Evolutionary conservation across 2,888 invertebrate genomes (phyloP).

Genomic region (Odontocerum albicorne): DNA sequence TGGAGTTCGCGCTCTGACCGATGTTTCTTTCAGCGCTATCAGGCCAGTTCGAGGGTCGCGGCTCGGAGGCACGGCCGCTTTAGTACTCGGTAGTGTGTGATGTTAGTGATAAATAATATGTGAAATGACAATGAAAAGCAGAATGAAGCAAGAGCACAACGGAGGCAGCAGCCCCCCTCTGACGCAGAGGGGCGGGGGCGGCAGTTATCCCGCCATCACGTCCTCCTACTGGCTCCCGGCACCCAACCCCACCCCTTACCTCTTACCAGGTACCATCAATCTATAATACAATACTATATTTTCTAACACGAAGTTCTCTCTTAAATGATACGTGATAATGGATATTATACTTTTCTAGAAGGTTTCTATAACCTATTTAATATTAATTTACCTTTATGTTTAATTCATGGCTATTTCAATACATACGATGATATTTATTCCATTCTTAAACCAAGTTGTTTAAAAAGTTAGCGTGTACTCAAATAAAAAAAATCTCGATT

Average conservation of each 20-base stretch:
- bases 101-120: slow-evolving; percentile 8
- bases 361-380: no score
- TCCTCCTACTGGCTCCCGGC: slow-evolving; percentile 85
- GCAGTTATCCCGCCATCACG: slow-evolving; percentile 76
- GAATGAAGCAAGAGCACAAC: slow-evolving; percentile 32
- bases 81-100: slow-evolving; percentile 2
- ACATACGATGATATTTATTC: no score
- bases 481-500: no score
- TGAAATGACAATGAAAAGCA: slow-evolving; percentile 32
- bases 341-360: no score
- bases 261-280: slow-evolving; percentile 86
- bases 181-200: slow-evolving; percentile 50
- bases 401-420: no score
- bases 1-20: background rate
- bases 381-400: no score
- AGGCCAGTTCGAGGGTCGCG: background rate
- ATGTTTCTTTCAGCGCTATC: slow-evolving; percentile 9
- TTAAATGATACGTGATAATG: no score
- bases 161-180: slow-evolving; percentile 36
- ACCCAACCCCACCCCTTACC: slow-evolving; percentile 77
- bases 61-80: background rate
- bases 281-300: no score
- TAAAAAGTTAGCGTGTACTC: no score
- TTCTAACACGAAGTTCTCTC: no score
- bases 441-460: no score